Evolutionary conservation across 2,888 invertebrate genomes (phyloP).

Genomic region (Drosophila quinaria): DNA sequence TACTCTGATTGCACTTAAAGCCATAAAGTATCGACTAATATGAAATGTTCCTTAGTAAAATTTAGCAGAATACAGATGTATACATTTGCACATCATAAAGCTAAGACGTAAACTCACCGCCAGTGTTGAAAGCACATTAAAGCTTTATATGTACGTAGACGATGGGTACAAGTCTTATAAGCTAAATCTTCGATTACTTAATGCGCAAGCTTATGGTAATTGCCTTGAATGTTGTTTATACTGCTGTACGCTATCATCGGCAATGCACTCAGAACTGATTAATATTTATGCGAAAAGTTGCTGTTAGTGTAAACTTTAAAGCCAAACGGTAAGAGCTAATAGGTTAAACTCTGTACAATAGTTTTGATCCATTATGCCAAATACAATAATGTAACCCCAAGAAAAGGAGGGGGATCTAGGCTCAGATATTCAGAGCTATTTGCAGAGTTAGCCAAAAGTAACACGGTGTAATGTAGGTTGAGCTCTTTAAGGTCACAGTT

Average conservation of each 20-base stretch:
- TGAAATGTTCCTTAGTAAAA: background rate
- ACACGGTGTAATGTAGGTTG: background rate
- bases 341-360: background rate
- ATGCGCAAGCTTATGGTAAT: background rate
- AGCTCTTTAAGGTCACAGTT: background rate
- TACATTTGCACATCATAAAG: background rate
- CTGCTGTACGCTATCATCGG: too few relatives aligned
- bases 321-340: background rate
- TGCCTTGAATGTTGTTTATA: too few relatives aligned
- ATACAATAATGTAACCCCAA: background rate
- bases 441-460: background rate
- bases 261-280: too few relatives aligned
- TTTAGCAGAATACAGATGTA: background rate
- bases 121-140: background rate
- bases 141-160: background rate
- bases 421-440: background rate
- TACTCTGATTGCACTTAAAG: constrained; percentile 19
- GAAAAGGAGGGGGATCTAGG: background rate
- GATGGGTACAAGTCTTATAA: background rate
- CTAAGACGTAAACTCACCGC: background rate
- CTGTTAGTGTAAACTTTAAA: too few relatives aligned
- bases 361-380: too few relatives aligned
- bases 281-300: too few relatives aligned
- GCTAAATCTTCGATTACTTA: background rate
- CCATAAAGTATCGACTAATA: constrained; percentile 1